These are phyloP conservation scores for Dynastes grantii DNA, from an alignment of 2,888 invertebrate genomes.

Conservation along the genomic window DNA sequence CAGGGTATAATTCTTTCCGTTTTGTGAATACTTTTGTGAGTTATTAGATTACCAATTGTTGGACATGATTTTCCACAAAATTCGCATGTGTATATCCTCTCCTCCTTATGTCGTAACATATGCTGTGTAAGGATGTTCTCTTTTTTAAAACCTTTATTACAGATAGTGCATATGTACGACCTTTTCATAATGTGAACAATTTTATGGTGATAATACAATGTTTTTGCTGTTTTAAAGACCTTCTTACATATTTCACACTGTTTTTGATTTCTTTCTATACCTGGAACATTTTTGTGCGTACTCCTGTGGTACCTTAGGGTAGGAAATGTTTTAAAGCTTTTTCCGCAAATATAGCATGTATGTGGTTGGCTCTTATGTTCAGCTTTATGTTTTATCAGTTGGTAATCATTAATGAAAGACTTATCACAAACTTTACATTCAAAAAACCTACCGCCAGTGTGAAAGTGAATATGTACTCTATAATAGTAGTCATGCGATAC, in stretches of 20 bases:
- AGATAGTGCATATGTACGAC: neutral
- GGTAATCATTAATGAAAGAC: too few species aligned
- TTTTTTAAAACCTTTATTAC: neutral
- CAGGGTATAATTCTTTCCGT: too few species aligned
- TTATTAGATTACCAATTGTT: neutral
- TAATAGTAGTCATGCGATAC: too few species aligned
- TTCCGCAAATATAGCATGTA: neutral
- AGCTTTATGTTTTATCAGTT: too few species aligned
- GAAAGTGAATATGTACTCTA: too few species aligned
- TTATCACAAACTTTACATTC: too few species aligned
- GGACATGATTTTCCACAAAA: neutral
- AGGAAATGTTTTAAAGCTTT: neutral
- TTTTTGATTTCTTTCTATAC: neutral
- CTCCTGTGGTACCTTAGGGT: neutral
- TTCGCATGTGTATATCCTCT: neutral
- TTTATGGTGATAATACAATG: neutral
- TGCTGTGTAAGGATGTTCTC: neutral
- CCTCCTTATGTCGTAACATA: neutral
- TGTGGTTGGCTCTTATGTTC: too few species aligned
- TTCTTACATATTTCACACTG: neutral
- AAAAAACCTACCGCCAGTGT: too few species aligned
- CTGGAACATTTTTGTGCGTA: neutral
- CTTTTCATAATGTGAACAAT: neutral
- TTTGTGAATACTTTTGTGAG: neutral
- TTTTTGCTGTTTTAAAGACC: neutral